A percentile compares a stretch with the other conserved stretches of the same genome.
phyloP scores from a whole-genome alignment of 2,113 vertebrate genomes.

The Coracopsis vasa region DNA sequence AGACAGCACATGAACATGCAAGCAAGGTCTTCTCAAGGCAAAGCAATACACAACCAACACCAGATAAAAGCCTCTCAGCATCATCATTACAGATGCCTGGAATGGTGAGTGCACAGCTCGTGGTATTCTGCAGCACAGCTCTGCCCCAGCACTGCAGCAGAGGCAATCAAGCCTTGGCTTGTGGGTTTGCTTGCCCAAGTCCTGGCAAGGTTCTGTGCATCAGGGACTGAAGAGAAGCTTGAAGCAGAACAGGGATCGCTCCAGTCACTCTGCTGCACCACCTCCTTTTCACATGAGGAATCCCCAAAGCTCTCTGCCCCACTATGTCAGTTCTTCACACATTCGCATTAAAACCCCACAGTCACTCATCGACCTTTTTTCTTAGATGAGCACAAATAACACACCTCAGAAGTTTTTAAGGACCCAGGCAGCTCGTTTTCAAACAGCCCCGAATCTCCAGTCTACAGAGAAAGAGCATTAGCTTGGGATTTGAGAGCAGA shows the following conservation, averaged over 20 bases:
- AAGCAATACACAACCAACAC: background rate
- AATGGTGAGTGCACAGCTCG: rapidly evolving
- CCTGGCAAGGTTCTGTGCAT: background rate
- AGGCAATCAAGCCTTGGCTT: background rate
- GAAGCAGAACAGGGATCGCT: background rate
- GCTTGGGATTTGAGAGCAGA: background rate
- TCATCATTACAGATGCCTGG: rapidly evolving
- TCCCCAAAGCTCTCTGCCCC: background rate
- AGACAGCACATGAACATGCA: background rate
- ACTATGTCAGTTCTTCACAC: background rate
- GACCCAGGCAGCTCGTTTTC: background rate
- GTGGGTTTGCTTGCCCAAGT: background rate
- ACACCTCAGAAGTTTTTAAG: background rate
- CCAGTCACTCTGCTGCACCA: background rate
- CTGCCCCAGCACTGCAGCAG: too few relatives aligned
- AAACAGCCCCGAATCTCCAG: background rate
- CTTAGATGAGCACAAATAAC: background rate
- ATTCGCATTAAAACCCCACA: background rate
- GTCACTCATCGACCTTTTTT: background rate
- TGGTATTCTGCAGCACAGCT: background rate
- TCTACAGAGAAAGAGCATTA: background rate
- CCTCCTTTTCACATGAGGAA: background rate
- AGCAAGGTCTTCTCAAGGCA: background rate
- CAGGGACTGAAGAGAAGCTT: background rate
- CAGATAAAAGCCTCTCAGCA: background rate